Conservation (phyloP, 2,888 invertebrate genomes). For the Cryptocheilus praepositus region DNA sequence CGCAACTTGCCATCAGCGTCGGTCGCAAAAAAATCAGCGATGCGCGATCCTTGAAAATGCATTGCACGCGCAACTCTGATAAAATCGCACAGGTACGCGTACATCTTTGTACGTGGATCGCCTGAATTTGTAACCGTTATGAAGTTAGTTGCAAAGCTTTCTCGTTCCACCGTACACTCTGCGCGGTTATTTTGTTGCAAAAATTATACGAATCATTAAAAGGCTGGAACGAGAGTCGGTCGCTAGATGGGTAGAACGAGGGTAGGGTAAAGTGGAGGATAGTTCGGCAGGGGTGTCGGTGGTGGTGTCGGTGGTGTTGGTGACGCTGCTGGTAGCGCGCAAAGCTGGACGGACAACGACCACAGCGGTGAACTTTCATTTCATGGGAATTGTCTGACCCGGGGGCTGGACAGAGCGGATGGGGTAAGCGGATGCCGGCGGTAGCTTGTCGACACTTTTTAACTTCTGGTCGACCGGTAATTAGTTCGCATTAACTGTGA, state of each 20-base stretch:
- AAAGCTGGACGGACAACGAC: background rate
- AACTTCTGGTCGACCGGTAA: slow-evolving; percentile 66
- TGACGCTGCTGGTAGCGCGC: no score
- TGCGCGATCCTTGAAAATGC: no score
- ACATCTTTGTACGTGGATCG: no score
- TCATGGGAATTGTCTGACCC: slow-evolving; percentile 56
- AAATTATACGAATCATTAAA: slow-evolving; percentile 46
- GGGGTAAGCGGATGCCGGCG: slow-evolving; percentile 39
- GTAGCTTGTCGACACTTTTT: slow-evolving; percentile 66
- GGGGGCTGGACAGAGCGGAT: slow-evolving; percentile 18
- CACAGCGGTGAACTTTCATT: slow-evolving; percentile 51
- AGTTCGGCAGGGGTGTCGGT: background rate
- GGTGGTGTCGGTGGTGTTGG: no score
- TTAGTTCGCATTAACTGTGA: slow-evolving; percentile 68
- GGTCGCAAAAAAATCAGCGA: no score
- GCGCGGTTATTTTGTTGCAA: slow-evolving; percentile 31
- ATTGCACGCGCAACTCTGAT: no score
- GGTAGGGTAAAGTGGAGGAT: slow-evolving; percentile 14
- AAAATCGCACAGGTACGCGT: no score
- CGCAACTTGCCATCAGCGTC: no score
- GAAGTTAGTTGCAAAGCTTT: no score
- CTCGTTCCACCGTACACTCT: no score
- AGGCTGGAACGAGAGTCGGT: slow-evolving; percentile 9
- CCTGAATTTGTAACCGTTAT: no score
- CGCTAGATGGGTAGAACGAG: slow-evolving; percentile 16